These are phyloP conservation scores for Sarcophaga variegata DNA, from an alignment of 2,888 invertebrate genomes.

Conservation along the genomic window DNA sequence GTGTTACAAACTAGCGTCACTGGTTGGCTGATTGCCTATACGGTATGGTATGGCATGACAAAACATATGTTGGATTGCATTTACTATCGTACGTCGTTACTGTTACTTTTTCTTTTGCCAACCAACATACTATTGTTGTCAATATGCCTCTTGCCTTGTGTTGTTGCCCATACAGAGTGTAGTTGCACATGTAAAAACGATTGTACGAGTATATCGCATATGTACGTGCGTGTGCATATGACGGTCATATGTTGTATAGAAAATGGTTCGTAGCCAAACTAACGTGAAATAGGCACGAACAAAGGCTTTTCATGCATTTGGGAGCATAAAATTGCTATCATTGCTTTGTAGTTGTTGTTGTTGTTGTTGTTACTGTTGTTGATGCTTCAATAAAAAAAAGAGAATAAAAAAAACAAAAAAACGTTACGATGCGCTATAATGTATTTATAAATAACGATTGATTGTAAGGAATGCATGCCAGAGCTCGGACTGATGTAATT, in stretches of 20 bases:
- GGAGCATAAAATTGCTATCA: constrained; percentile 71
- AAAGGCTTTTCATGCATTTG: constrained; percentile 72
- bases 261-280: constrained; percentile 69
- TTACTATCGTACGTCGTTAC: constrained; percentile 8
- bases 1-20: no score
- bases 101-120: no score
- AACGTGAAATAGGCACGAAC: constrained; percentile 74
- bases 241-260: constrained; percentile 57
- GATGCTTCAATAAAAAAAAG: not conserved
- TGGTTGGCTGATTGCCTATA: not conserved
- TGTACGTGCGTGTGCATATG: constrained; percentile 10
- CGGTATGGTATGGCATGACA: not conserved
- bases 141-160: no score
- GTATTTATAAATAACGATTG: no score
- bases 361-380: constrained; percentile 36
- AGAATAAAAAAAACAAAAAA: not conserved
- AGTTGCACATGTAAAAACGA: no score
- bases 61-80: constrained; percentile 55
- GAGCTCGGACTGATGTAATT: no score
- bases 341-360: constrained; percentile 40
- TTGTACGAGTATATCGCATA: no score
- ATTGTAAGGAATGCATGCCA: no score
- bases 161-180: no score
- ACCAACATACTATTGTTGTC: no score
- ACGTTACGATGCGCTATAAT: no score